These are phyloP conservation scores for Chymomyza costata DNA, from an alignment of 1,140 invertebrate species.

Conservation along the genomic window DNA sequence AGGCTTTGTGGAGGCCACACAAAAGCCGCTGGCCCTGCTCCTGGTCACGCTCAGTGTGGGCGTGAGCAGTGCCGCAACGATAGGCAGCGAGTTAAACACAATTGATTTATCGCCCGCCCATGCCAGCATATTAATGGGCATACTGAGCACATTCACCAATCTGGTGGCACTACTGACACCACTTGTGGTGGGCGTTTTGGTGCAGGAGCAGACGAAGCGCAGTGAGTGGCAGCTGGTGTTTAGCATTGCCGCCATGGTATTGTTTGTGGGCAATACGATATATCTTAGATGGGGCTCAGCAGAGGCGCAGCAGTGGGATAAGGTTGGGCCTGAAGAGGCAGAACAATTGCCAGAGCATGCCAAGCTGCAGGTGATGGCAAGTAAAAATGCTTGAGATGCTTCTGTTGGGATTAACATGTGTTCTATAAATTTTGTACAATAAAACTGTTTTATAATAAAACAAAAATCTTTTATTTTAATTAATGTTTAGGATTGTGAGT, in stretches of 20 bases:
- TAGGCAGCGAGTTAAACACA: constrained; percentile 83
- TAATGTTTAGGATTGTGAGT: too few species aligned
- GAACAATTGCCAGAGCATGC: constrained; percentile 28
- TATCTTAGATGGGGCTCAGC: constrained; percentile 82
- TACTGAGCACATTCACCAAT: constrained; percentile 86
- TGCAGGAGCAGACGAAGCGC: constrained; percentile 78
- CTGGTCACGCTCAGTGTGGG: constrained; percentile 84
- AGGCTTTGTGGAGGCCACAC: constrained; percentile 77
- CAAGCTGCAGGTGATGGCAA: constrained; percentile 37
- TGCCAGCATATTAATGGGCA: constrained; percentile 81
- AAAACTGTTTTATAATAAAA: too few species aligned
- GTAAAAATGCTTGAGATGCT: too few species aligned
- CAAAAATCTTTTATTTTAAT: too few species aligned
- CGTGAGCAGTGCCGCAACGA: constrained; percentile 84
- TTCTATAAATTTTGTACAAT: too few species aligned
- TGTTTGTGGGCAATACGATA: constrained; percentile 81
- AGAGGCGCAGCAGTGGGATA: constrained; percentile 81
- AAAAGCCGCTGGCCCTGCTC: constrained; percentile 77
- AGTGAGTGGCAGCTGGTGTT: constrained; percentile 85
- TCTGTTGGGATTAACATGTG: too few species aligned
- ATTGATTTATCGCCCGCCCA: constrained; percentile 87
- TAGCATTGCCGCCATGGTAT: constrained; percentile 82
- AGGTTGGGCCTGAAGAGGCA: constrained; percentile 44
- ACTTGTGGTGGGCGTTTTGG: constrained; percentile 79
- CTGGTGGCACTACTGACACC: constrained; percentile 83